A percentile compares a stretch with the other conserved stretches of the same genome.
phyloP scores from a whole-genome alignment of 2,113 vertebrate genomes.

The Corydoras maculifer region DNA sequence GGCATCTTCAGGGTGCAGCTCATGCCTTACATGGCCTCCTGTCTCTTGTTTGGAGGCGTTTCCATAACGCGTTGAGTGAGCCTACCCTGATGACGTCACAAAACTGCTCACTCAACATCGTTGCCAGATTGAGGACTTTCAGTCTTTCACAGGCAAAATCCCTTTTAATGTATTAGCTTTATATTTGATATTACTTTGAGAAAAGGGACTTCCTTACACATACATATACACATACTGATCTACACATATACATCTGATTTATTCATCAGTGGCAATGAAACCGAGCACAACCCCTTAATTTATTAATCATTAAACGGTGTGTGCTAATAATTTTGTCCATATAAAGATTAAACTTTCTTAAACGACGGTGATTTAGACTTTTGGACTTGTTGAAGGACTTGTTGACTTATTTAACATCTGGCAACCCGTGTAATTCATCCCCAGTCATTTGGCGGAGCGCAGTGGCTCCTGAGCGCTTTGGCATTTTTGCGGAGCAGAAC shows the following conservation, averaged over 20 bases:
- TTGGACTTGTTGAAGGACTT: no score
- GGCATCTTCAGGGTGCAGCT: background rate
- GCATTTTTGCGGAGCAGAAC: background rate
- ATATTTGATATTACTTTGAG: background rate
- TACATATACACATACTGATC: no score
- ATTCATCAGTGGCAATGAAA: no score
- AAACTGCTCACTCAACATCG: background rate
- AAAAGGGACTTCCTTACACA: no score
- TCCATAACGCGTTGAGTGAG: background rate
- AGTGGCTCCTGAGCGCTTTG: background rate
- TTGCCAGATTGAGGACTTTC: background rate
- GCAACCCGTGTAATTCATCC: background rate
- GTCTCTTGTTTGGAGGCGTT: background rate
- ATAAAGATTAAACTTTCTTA: no score
- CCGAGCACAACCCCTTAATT: no score
- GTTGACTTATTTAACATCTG: background rate
- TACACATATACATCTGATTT: no score
- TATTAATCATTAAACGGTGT: no score
- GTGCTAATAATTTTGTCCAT: no score
- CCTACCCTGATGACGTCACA: background rate
- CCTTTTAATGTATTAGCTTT: background rate
- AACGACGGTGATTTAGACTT: no score
- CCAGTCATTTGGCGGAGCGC: background rate
- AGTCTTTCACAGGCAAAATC: background rate
- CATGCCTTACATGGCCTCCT: background rate